Evolutionary conservation across 1,140 invertebrate genomes (phyloP).

Genomic region (Drosophila tristis): DNA sequence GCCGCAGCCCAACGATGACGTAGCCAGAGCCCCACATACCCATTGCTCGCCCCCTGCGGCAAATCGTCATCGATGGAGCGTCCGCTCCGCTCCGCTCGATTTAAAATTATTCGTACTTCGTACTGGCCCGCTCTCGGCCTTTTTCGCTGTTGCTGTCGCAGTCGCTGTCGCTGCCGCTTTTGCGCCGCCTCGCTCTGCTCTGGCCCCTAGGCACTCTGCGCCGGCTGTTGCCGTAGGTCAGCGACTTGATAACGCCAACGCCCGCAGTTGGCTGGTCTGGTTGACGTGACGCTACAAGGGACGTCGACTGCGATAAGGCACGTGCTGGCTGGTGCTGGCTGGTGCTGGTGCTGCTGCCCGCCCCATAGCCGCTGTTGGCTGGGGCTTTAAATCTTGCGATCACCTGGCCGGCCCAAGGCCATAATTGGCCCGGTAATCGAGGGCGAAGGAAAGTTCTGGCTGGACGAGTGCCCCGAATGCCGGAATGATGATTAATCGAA

Average conservation of each 20-base stretch:
- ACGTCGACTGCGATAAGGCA: conserved; percentile 43
- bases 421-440: conserved; percentile 17
- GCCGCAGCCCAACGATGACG: conserved; percentile 16
- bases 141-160: not conserved
- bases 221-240: conserved; percentile 66
- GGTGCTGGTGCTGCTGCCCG: not conserved
- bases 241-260: conserved; percentile 64
- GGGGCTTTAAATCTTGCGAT: conserved; percentile 6
- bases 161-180: not conserved
- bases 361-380: too few species aligned
- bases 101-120: not conserved
- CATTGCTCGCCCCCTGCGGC: too few species aligned
- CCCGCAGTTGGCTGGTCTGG: not conserved
- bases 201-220: not conserved
- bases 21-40: not conserved
- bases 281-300: not conserved
- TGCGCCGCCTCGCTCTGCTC: not conserved
- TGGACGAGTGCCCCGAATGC: too few species aligned
- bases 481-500: conserved; percentile 3
- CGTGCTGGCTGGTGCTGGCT: conserved; percentile 21
- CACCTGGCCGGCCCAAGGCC: conserved; percentile 42
- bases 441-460: conserved; percentile 3
- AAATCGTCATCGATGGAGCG: too few species aligned
- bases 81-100: not conserved
- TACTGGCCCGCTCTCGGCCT: not conserved